Base-by-base conservation (phyloP, 2,888 invertebrate species). In the Sympetrum striolatum region DNA sequence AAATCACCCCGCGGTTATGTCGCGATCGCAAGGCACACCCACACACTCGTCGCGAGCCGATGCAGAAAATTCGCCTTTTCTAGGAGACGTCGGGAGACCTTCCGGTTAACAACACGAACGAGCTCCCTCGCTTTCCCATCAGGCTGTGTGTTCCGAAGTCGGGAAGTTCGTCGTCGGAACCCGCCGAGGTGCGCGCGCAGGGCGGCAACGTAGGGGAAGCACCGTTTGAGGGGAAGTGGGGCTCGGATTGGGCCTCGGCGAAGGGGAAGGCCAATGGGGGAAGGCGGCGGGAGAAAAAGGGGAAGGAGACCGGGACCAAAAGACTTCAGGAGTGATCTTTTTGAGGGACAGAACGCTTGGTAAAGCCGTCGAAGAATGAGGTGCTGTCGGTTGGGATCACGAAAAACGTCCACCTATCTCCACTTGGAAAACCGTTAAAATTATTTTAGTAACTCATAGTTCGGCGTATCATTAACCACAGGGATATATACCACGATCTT, bases 101-200 rank as follows among this genome's bases (percentile, higher is more conserved):
- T 14, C 12, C 73, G 25, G 73, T 14, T 73, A 25, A n/a, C 53
- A 31, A 4, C 60, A 39, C 22, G 58, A 15, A 60, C 60, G 58
- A 37, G 12, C 64, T 86, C 37, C 86, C 86, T 64, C 12, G 86
- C 86, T 37, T 86, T 86, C 86, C 86, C 86, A 60, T 86, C 86
- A 39, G 86, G 86, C 86, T 86, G 86, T 86, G 86, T 86, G 64
- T 86, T 86, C 31, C 60, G 86, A 86, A 86, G 60, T 86, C 86
- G 86, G 35, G 53, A 86, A 86, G 82, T 82, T 82, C 37, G 86
- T 60, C n/a, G 58, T 37, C 60, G 86, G 60, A 64, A 64, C 60
- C 37, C 60, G 64, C 86, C 86, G 60, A 64, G 37, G 8, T 60
- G 64, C 60, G 60, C 64, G 86, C 86, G 86, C 86, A 64, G 53